Evolutionary conservation across 2,113 vertebrate genomes (phyloP), one percentile per base, ranked within the genome.

Genomic region (Ammospiza nelsoni): DNA sequence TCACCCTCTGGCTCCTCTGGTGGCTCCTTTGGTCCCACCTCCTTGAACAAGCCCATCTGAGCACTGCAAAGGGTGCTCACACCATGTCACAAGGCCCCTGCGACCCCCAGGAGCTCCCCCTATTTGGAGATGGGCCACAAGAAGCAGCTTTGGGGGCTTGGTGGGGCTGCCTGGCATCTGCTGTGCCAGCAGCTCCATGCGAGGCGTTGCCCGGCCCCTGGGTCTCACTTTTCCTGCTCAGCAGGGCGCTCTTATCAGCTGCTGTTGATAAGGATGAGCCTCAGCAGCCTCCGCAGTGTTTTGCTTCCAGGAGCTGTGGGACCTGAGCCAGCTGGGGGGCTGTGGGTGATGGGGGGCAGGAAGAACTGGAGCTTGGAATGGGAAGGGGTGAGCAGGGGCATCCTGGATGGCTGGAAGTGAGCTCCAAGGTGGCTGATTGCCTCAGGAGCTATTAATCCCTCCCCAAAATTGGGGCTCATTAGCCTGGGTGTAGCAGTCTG

Each of bases 141-240:
- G 39, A 52, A 85, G 35, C 0, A 0, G 62, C 35, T 79, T 2
- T 7, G 67, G 15, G 84, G 73, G 24, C 84, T 80, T 52, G 46
- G 12, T 67, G 73, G 35, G 58, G 21, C 44, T 59, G 48, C 79
- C 48, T 51, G 2, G 5, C 20, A 10, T 17, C 31, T 55, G 69
- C 61, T 0, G 1, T 54, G 63, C 19, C 49, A 61, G 52, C n/a
- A 0, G 28, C 58, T 46, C 48, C 1, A 1, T 1, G 6, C 4
- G 0, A 85, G 96, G 93, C 5, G 28, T 88, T 44, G 23, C 59
- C 76, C 0, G 46, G 69, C 59, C 95, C 61, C 65, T 69, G 61
- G 84, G 19, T 92, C 91, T 96, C 86, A 92, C 93, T 86, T 90
- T 94, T 95, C 94, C 94, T 95, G 96, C 86, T 95, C 84, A 33